Percentiles rank a stretch among this genome's conserved stretches.
phyloP scores from a whole-genome alignment of 1,140 invertebrate genomes.

The Pogonognathellus flavescens region DNA sequence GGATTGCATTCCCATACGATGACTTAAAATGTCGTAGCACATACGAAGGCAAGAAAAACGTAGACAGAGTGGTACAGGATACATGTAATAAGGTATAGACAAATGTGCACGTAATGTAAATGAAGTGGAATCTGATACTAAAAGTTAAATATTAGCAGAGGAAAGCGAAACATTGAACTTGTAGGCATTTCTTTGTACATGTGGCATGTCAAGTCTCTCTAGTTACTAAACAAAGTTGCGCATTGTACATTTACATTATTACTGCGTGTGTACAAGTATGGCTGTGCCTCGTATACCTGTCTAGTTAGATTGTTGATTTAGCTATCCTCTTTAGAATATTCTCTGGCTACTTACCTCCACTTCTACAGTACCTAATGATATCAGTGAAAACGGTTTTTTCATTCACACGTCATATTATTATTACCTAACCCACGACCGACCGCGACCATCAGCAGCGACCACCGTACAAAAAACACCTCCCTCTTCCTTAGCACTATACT shows the following conservation, averaged over 20 bases:
- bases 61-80: neutral
- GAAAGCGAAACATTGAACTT: conserved; percentile 3
- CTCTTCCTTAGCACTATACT: neutral
- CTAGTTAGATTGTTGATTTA: conserved; percentile 40
- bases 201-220: neutral
- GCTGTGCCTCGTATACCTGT: neutral
- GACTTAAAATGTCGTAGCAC: neutral
- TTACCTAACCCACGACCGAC: neutral
- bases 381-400: neutral
- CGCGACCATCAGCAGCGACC: neutral
- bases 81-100: neutral
- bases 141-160: neutral
- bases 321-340: neutral
- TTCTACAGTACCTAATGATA: neutral
- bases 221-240: too few relatives aligned
- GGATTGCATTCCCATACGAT: neutral
- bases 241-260: too few relatives aligned
- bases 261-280: too few relatives aligned
- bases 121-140: too few relatives aligned
- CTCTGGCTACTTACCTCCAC: too few relatives aligned
- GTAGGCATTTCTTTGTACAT: neutral
- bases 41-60: neutral
- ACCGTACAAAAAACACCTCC: neutral
- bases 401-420: conserved; percentile 25
- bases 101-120: too few relatives aligned